These are phyloP conservation scores for Oeneis ivallda DNA, from an alignment of 2,888 invertebrate genomes.

Conservation along the genomic window DNA sequence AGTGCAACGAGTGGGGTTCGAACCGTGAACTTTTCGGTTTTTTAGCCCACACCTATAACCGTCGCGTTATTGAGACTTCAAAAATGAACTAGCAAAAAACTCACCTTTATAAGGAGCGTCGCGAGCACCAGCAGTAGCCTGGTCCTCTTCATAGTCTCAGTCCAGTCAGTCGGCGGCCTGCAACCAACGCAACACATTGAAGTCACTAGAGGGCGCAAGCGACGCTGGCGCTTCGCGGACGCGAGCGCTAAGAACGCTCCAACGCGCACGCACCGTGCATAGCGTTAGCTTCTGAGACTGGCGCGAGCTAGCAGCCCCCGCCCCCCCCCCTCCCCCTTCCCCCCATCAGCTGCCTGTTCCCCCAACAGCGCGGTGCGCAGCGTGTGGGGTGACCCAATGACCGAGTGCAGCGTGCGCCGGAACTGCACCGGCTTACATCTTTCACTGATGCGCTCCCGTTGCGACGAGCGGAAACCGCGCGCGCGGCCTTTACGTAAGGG, in stretches of 20 bases:
- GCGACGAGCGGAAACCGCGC: conserved; percentile 66
- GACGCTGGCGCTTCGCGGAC: conserved; percentile 46
- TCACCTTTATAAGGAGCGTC: conserved; percentile 75
- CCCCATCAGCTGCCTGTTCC: conserved; percentile 37
- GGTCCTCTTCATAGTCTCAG: conserved; percentile 78
- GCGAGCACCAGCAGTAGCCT: conserved; percentile 73
- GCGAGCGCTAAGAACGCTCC: conserved; percentile 57
- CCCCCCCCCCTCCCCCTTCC: conserved; percentile 40
- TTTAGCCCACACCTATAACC: no score
- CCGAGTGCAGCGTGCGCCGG: conserved; percentile 73
- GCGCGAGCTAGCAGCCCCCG: conserved; percentile 42
- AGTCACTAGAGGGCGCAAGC: conserved; percentile 55
- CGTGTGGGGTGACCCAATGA: conserved; percentile 74
- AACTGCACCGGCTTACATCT: conserved; percentile 72
- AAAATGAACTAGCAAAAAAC: conserved; percentile 42
- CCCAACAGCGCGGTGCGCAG: conserved; percentile 39
- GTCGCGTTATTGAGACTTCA: neutral
- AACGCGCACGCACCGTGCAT: conserved; percentile 54
- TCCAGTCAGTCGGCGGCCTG: conserved; percentile 70
- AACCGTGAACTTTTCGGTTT: no score
- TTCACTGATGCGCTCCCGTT: conserved; percentile 66
- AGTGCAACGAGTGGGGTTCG: no score
- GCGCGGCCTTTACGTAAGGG: conserved; percentile 72
- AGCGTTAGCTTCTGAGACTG: conserved; percentile 42
- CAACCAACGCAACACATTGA: conserved; percentile 73